Base-by-base conservation (phyloP, 2,113 vertebrate genomes). In the Oryzias curvinotus region DNA sequence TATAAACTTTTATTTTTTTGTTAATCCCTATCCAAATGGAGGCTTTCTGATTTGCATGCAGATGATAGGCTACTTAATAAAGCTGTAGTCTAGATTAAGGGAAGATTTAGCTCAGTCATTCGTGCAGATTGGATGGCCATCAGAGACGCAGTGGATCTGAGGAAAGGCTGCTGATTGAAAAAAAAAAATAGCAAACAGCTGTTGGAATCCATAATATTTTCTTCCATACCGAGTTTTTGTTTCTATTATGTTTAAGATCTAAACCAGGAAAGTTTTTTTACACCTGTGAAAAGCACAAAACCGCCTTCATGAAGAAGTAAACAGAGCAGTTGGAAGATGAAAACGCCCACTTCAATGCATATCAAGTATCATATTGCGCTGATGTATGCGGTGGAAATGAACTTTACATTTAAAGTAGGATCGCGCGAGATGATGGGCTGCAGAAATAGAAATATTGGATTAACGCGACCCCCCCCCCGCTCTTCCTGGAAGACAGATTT, bases 91-190 rank as follows among this genome's bases (percentile, higher is more conserved):
- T 78, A 95, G 93, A 95, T 95, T 95, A 90, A 84, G 87, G 91
- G 88, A 93, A 93, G 92, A 94, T 94, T 93, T 95, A 94, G 94
- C 92, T 93, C 94, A 94, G 93, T 92, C 92, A 87, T 90, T 94
- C 92, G 90, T 93, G 91, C 89, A 91, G 92, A 93, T 92, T 91
- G 89, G 83, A 84, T 88, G 90, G 89, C 90, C 91, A 94, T 94
- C 92, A 94, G 94, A 94, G 92, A 90, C 80, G 87, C 62, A 90
- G 89, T 91, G 93, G 92, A 94, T 95, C 93, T 93, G 92, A 93
- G 84, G 87, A 92, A 93, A 85, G 87, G 91, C 87, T 86, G 49
- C 88, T 94, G 93, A 95, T 95, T 94, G 94, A 95, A 93, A 92
- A 89, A 85, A 84, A 92, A 94, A 94, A 95, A 93, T 92, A 89